Percentiles rank a stretch among this genome's conserved stretches.
These are phyloP conservation scores for Synergus laeviventris DNA, from an alignment of 2,888 invertebrate genomes.

Conservation along the genomic window DNA sequence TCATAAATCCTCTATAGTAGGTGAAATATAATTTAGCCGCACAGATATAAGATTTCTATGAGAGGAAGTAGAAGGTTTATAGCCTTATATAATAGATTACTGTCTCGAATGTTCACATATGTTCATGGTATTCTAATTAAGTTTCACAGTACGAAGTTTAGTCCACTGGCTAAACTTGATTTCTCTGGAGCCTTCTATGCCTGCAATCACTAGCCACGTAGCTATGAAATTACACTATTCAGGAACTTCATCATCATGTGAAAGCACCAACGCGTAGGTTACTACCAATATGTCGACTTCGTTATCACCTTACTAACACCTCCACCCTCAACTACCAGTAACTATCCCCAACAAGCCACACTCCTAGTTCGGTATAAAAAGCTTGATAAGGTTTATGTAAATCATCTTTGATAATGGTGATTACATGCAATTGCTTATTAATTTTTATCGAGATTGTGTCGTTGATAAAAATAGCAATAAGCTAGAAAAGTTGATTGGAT, in stretches of 20 bases:
- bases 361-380: not conserved
- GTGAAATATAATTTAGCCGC: not conserved
- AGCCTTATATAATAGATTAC: not conserved
- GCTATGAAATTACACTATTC: conserved; percentile 31
- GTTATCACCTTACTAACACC: not conserved
- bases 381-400: not conserved
- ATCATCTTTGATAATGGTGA: not conserved
- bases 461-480: not conserved
- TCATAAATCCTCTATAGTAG: not conserved
- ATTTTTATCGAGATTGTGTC: not conserved
- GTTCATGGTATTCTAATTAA: conserved; percentile 30
- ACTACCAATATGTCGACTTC: conserved; percentile 24
- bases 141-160: conserved; percentile 33
- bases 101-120: not conserved
- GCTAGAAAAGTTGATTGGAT: not conserved
- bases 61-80: too few relatives aligned
- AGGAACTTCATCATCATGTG: conserved; percentile 10
- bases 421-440: not conserved
- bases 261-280: conserved; percentile 14
- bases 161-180: conserved; percentile 22
- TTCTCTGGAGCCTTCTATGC: conserved; percentile 30
- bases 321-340: not conserved
- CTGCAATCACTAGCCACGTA: conserved; percentile 23
- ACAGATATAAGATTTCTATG: not conserved
- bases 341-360: not conserved